Conservation (phyloP, 2,797 vertebrate genomes). For the Numenius phaeopus region DNA sequence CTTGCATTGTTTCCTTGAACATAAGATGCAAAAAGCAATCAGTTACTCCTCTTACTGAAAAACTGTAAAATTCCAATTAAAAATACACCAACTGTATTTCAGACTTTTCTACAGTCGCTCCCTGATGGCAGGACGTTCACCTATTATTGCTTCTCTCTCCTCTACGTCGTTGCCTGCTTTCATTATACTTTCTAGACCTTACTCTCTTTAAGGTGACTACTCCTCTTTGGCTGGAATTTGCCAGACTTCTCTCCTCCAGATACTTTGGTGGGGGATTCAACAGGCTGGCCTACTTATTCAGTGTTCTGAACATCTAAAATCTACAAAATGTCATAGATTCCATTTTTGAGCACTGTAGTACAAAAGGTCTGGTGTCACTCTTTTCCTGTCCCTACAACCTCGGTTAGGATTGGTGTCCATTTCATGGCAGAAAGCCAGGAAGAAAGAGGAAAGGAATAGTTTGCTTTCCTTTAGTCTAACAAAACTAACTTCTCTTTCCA, state of each 20-base stretch:
- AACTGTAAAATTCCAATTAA: neutral
- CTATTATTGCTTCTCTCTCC: neutral
- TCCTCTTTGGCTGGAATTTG: neutral
- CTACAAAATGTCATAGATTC: neutral
- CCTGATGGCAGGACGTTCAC: neutral
- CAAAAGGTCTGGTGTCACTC: neutral
- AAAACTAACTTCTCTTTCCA: constrained; percentile 10
- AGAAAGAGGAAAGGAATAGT: neutral
- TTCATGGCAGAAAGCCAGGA: neutral
- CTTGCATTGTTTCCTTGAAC: neutral
- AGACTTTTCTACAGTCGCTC: neutral
- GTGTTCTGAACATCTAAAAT: neutral
- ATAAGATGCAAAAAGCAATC: neutral
- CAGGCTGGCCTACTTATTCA: neutral
- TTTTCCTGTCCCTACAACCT: neutral
- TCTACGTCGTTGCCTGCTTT: neutral
- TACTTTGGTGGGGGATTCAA: neutral
- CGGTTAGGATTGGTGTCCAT: neutral
- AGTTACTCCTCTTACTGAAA: neutral
- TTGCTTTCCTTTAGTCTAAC: neutral
- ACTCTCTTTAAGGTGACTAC: neutral
- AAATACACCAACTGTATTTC: neutral
- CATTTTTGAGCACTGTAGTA: neutral
- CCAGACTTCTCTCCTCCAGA: neutral
- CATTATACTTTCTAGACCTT: neutral